Conservation (phyloP, 2,113 vertebrate species). For the Triplophysa tibetana region DNA sequence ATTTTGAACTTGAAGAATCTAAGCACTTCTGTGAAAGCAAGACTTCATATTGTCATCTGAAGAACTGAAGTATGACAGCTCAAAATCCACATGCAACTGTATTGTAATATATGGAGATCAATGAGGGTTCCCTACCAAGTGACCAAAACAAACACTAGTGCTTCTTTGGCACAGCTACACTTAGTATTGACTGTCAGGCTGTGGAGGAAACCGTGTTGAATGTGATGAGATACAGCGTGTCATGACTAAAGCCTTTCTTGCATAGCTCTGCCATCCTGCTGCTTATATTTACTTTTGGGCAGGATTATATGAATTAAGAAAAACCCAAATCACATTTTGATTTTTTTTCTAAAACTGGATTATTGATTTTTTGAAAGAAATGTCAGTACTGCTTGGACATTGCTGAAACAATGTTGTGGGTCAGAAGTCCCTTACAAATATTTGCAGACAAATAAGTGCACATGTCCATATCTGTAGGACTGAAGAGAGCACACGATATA, state of each 20-base stretch:
- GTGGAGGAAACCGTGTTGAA: background rate
- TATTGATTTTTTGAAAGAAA: too few species aligned
- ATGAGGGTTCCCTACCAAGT: background rate
- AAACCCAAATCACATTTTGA: background rate
- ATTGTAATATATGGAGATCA: constrained; percentile 11
- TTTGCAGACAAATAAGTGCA: too few species aligned
- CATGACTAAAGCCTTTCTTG: constrained; percentile 1
- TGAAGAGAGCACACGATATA: background rate
- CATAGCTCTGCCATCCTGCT: background rate
- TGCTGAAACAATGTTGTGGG: too few species aligned
- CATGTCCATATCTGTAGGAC: background rate
- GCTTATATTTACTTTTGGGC: background rate
- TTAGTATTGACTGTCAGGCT: constrained; percentile 2
- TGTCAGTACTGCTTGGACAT: too few species aligned
- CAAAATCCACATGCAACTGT: background rate
- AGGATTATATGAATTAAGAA: background rate
- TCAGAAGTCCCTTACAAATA: too few species aligned
- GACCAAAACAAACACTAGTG: background rate
- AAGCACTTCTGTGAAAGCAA: background rate
- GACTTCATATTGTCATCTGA: constrained; percentile 8
- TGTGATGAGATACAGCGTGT: constrained; percentile 3
- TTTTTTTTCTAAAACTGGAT: background rate
- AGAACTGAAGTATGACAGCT: background rate
- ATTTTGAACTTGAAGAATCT: background rate
- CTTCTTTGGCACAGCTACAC: background rate